Conservation (phyloP, 2,797 vertebrate species). For the Vultur gryphus region DNA sequence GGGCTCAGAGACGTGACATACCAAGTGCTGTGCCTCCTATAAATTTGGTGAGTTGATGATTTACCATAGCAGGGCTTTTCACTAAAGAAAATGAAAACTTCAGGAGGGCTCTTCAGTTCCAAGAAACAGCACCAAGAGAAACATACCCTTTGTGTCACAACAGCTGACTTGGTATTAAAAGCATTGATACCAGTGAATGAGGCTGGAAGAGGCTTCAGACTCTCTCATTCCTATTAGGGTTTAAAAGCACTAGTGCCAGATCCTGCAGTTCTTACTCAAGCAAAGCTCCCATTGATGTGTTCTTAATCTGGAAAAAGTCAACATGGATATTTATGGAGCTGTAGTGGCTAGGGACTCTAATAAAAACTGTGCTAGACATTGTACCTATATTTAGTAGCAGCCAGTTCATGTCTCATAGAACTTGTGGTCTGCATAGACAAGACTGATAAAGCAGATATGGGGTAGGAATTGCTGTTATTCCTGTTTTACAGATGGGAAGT, state of each 20-base stretch:
- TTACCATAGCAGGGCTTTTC: slow-evolving; percentile 59
- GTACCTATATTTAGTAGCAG: slow-evolving; percentile 62
- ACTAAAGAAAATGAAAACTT: slow-evolving; percentile 68
- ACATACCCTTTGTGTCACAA: slow-evolving; percentile 52
- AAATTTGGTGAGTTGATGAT: slow-evolving; percentile 59
- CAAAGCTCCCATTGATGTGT: slow-evolving; percentile 49
- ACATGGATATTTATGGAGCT: slow-evolving; percentile 63
- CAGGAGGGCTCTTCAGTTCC: slow-evolving; percentile 55
- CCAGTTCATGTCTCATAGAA: slow-evolving; percentile 48
- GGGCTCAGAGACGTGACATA: slow-evolving; percentile 44
- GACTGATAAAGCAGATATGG: slow-evolving; percentile 43
- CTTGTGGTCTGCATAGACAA: slow-evolving; percentile 53
- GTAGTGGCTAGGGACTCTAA: slow-evolving; percentile 43
- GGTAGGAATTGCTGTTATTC: slow-evolving; percentile 36
- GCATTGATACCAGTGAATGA: slow-evolving; percentile 47
- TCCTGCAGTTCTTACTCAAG: slow-evolving; percentile 42
- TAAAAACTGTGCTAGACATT: slow-evolving; percentile 51
- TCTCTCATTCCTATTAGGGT: slow-evolving; percentile 44
- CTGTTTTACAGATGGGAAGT: slow-evolving; percentile 12
- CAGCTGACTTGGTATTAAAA: slow-evolving; percentile 54
- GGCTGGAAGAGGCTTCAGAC: slow-evolving; percentile 37
- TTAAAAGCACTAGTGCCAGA: slow-evolving; percentile 47
- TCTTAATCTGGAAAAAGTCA: slow-evolving; percentile 65
- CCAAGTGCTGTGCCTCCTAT: slow-evolving; percentile 54
- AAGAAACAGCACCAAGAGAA: slow-evolving; percentile 56